Percentiles rank a stretch among this genome's conserved stretches.
Evolutionary conservation across 1,140 invertebrate genomes (phyloP).

Genomic region (Danaus plexippus): DNA sequence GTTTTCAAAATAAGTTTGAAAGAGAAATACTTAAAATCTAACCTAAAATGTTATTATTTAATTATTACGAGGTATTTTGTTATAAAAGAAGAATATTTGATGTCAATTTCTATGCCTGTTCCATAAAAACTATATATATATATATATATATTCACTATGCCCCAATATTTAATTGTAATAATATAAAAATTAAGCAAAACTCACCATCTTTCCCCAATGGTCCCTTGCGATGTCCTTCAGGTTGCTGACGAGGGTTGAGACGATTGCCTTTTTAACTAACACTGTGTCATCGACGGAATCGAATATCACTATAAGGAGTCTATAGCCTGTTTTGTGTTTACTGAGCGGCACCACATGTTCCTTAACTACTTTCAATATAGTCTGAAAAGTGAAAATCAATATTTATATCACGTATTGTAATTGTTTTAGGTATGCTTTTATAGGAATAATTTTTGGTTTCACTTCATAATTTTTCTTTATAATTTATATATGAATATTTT

Average conservation of each 20-base stretch:
- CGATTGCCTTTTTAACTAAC: slow-evolving; percentile 86
- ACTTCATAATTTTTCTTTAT: no score
- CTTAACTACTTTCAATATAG: slow-evolving; percentile 87
- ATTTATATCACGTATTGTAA: background rate
- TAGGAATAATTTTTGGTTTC: slow-evolving; percentile 3
- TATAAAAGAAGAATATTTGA: no score
- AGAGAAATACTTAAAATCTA: no score
- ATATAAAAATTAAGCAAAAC: slow-evolving; percentile 11
- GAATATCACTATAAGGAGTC: slow-evolving; percentile 86
- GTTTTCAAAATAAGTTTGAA: no score
- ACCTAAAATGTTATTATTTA: no score
- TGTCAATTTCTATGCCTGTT: no score
- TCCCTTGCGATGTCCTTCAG: slow-evolving; percentile 80
- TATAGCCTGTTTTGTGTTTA: slow-evolving; percentile 88
- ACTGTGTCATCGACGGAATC: slow-evolving; percentile 95
- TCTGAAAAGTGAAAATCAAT: slow-evolving; percentile 63
- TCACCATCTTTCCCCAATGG: slow-evolving; percentile 81
- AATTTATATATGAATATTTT: no score
- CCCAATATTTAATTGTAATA: background rate
- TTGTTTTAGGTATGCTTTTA: background rate
- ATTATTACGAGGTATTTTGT: no score
- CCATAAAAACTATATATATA: no score
- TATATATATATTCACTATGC: no score
- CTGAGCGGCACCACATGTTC: slow-evolving; percentile 85
- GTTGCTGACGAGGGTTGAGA: slow-evolving; percentile 82